Conservation (phyloP, 2,888 invertebrate genomes). For the Aproaerema taeniolella region DNA sequence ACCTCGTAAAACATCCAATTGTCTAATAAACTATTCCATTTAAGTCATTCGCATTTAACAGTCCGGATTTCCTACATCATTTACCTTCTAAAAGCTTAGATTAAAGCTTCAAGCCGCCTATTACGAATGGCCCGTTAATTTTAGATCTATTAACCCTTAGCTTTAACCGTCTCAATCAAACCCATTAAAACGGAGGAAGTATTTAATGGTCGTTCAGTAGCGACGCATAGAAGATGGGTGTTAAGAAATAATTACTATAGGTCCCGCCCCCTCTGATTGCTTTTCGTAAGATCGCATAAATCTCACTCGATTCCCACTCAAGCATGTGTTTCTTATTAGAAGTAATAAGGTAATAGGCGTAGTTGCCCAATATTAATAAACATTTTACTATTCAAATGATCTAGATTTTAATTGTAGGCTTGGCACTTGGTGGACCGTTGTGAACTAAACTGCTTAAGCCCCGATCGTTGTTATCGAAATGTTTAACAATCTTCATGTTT, state of each 20-base stretch:
- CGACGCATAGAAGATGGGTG: conserved; percentile 56
- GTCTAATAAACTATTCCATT: too few relatives aligned
- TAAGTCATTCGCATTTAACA: too few relatives aligned
- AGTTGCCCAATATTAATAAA: conserved; percentile 31
- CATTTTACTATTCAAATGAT: conserved; percentile 41
- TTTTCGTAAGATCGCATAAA: conserved; percentile 68
- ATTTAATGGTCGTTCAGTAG: conserved; percentile 61
- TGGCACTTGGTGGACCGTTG: too few relatives aligned
- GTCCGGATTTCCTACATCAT: conserved; percentile 9
- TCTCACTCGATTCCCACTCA: conserved; percentile 45
- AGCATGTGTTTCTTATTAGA: conserved; percentile 54
- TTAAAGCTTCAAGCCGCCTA: conserved; percentile 5
- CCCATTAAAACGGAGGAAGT: conserved; percentile 50
- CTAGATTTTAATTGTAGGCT: too few relatives aligned
- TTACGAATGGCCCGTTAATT: conserved; percentile 30
- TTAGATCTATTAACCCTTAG: conserved; percentile 45
- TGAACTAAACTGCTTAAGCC: too few relatives aligned
- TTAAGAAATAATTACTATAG: conserved; percentile 71
- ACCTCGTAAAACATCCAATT: too few relatives aligned
- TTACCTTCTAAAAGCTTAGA: conserved; percentile 8
- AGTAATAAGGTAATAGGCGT: conserved; percentile 49
- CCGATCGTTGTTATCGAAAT: too few relatives aligned
- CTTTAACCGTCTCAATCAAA: conserved; percentile 55
- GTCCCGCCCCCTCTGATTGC: conserved; percentile 69
- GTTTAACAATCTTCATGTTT: too few relatives aligned